These are phyloP conservation scores for Helogale parvula DNA, from an alignment of 2,113 vertebrate genomes.

Conservation along the genomic window DNA sequence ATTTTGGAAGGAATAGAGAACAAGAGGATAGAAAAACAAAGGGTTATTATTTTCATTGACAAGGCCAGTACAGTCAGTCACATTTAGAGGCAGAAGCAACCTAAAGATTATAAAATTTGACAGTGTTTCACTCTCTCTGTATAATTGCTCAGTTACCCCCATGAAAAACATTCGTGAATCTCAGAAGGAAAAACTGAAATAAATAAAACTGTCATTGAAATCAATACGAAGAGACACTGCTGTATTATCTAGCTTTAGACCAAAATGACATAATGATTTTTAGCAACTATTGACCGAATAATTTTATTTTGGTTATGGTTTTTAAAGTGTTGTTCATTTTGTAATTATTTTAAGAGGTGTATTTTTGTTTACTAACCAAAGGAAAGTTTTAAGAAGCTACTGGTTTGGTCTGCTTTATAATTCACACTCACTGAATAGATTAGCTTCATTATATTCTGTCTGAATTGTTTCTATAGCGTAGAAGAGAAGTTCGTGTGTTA, in stretches of 20 bases:
- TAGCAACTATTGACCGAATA: background rate
- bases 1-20: background rate
- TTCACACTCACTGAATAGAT: background rate
- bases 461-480: background rate
- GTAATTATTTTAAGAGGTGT: background rate
- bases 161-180: conserved; percentile 3
- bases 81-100: background rate
- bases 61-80: background rate
- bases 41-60: background rate
- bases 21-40: background rate
- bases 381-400: background rate
- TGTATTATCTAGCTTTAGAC: conserved; percentile 7
- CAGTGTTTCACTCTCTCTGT: background rate
- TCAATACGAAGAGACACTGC: conserved; percentile 19
- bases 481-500: background rate
- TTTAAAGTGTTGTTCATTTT: conserved; percentile 21
- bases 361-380: background rate
- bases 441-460: background rate
- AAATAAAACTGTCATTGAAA: conserved; percentile 54
- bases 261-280: conserved; percentile 37
- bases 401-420: background rate
- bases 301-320: conserved; percentile 18
- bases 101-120: conserved; percentile 22
- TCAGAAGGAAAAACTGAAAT: conserved; percentile 35
- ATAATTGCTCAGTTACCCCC: background rate